Evolutionary conservation across 2,888 invertebrate species (phyloP).

Genomic region (Cantharis flavilabris): DNA sequence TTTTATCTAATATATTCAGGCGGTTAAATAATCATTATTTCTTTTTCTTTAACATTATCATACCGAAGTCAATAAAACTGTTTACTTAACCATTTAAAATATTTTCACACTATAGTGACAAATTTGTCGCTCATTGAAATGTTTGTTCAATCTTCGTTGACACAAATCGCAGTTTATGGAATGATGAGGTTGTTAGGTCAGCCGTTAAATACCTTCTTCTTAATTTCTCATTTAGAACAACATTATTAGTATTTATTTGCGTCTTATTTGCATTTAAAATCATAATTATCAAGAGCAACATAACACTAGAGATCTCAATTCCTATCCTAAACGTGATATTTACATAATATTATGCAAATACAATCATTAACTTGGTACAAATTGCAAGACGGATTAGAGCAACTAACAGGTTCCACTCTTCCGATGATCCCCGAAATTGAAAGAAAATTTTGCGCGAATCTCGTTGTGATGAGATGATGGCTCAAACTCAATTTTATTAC

Average conservation of each 20-base stretch:
- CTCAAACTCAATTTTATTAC: not conserved
- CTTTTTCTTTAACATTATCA: conserved; percentile 1
- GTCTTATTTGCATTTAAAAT: not conserved
- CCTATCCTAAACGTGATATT: not conserved
- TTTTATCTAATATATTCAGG: not conserved
- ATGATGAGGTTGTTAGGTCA: conserved; percentile 16
- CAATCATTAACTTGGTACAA: not conserved
- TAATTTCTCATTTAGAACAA: not conserved
- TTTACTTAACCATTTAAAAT: conserved; percentile 23
- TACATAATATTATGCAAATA: not conserved
- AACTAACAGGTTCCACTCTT: not conserved
- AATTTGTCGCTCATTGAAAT: conserved; percentile 35
- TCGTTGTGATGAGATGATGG: not conserved
- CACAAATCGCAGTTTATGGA: conserved; percentile 16
- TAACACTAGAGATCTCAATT: not conserved
- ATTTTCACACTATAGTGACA: conserved; percentile 36
- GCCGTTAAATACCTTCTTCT: not conserved
- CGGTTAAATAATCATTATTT: conserved; percentile 1
- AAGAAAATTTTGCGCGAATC: not conserved
- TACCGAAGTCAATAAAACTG: conserved; percentile 8
- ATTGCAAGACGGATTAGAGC: not conserved
- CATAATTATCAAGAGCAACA: not conserved
- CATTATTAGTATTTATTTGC: not conserved
- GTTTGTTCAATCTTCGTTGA: conserved; percentile 25
- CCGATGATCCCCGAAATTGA: not conserved